Percentiles rank a stretch among this genome's conserved stretches.
Conservation (phyloP, 2,888 invertebrate genomes). For the Vesta saturnalis region DNA sequence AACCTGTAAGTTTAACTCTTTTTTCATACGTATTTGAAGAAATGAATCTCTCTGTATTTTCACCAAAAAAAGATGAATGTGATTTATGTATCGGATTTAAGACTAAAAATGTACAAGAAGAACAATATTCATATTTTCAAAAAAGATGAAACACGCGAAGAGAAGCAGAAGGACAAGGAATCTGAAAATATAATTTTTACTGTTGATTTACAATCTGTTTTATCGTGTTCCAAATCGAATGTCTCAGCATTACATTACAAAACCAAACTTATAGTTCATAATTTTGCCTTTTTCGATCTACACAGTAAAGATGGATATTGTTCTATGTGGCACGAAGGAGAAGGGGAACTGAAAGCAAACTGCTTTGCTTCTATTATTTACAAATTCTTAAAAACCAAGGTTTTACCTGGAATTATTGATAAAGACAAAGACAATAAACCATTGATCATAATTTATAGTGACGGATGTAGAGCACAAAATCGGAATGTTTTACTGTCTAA, state of each 20-base stretch:
- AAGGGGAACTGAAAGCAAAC: conserved; percentile 31
- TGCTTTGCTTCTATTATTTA: conserved; percentile 29
- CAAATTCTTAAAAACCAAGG: conserved; percentile 21
- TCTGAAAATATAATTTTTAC: background rate
- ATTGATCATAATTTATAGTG: background rate
- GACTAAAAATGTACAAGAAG: conserved; percentile 20
- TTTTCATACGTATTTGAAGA: background rate
- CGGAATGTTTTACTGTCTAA: background rate
- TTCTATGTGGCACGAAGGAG: conserved; percentile 33
- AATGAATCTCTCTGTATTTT: conserved; percentile 27
- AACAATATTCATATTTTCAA: no score
- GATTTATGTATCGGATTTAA: conserved; percentile 26
- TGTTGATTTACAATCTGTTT: background rate
- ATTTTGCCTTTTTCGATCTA: conserved; percentile 24
- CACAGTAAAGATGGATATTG: background rate
- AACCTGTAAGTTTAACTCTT: no score
- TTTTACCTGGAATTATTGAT: background rate
- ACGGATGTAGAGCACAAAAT: conserved; percentile 4
- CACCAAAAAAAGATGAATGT: conserved; percentile 28
- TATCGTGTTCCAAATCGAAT: background rate
- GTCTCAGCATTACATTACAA: background rate
- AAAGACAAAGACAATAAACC: background rate
- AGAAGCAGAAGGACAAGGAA: background rate
- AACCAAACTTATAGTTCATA: conserved; percentile 26
- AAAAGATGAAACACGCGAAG: background rate